Evolutionary conservation across 2,888 invertebrate genomes (phyloP).

Genomic region (Oeneis ivallda): DNA sequence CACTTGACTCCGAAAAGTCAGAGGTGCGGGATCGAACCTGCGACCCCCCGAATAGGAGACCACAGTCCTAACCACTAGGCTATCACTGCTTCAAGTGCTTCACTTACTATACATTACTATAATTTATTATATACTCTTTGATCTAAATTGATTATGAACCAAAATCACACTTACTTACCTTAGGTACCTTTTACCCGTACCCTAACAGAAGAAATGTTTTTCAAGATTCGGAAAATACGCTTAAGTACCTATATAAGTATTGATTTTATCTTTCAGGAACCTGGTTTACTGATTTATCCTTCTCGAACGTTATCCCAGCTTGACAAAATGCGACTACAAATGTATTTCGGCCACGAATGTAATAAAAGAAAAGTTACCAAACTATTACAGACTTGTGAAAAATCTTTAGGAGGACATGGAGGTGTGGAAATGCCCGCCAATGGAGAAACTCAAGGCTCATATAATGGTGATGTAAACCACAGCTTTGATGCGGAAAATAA

Average conservation of each 20-base stretch:
- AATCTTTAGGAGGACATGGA: constrained; percentile 24
- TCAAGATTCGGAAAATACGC: no score
- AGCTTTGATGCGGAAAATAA: constrained; percentile 1
- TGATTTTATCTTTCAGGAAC: constrained; percentile 49
- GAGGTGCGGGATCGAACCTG: no score
- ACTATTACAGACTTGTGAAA: constrained; percentile 56
- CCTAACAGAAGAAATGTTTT: no score
- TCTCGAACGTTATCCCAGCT: constrained; percentile 56
- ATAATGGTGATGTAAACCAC: constrained; percentile 1
- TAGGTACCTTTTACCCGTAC: no score
- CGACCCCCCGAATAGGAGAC: no score
- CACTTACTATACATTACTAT: no score
- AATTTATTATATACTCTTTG: no score
- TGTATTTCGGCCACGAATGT: constrained; percentile 61
- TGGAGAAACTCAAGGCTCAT: background rate
- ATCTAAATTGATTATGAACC: background rate
- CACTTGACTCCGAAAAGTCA: no score
- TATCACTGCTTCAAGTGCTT: no score
- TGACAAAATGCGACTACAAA: constrained; percentile 59
- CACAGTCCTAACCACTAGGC: no score
- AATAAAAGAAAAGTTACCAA: constrained; percentile 57
- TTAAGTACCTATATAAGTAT: no score
- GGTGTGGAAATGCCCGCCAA: background rate
- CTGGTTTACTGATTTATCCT: constrained; percentile 55
- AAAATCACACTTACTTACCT: no score